Evolutionary conservation across 2,888 invertebrate genomes (phyloP), one percentile per base, ranked within the genome.

Genomic region (Tiliacea aurago): DNA sequence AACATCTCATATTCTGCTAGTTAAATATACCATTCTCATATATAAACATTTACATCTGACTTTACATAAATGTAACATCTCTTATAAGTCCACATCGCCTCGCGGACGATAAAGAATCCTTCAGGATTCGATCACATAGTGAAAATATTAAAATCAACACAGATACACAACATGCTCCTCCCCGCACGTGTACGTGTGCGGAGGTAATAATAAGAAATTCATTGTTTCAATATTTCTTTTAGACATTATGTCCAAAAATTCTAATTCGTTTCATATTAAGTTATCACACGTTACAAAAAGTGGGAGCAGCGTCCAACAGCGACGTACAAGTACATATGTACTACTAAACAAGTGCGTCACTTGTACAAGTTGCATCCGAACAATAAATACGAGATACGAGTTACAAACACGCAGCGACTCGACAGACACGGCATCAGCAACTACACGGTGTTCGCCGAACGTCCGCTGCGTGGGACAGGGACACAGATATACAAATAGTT

Each of bases 261-360:
- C 82, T 86, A 86, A 86, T 86, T 86, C 86, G 86, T 86, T 86
- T 87, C 86, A 85, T 78, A 82, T 85, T 84, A 76, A 81, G 71
- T 85, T 86, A 86, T 86, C 86, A 86, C 86, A 86, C 87, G 76
- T 80, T 82, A 85, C 85, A 85, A 77, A 78, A 85, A 78, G 78
- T 78, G 85, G 78, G 77, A 79, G 73, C 65, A 51, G 61, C 76
- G 79, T 80, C 79, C 63, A 58, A 63, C 62, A 65, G 80, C 74
- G 70, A 74, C 84, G 61, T 33, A 69, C 65, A 74, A 73, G 70
- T 71, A 84, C 84, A 71, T 13, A 51, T 55, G 84, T 82, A 80
- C 65, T 61, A 72, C 49, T 23, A 78, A 64, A 62, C 78, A 65
- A 81, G 77, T 81, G 37, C 13, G 6, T 6, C 51, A 58, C 79